Base-by-base conservation (phyloP, 2,888 invertebrate species). In the Sinopyrophorus schimmeli region DNA sequence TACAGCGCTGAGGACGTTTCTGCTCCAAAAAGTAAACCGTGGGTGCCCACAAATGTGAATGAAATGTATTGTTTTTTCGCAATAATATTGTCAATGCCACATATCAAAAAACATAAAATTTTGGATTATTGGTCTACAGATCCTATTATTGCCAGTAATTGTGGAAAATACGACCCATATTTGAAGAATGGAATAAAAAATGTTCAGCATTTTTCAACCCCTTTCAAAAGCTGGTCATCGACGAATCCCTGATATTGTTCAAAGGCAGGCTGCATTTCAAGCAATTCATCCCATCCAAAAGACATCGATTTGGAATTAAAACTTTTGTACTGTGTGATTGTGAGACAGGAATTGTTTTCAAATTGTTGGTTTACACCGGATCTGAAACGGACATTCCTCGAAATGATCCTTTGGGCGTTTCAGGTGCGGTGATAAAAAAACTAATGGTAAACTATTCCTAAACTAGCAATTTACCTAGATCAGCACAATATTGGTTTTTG, bases 241-340 rank as follows among this genome's bases (percentile, higher is more conserved):
- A 59, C 39, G 53, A 58, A 54, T 54, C 55, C 37, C 35, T 55
- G 11, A 24, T 55, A 11, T 24, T 49, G 3, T 55, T 24, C 21
- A 57, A 55, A 49, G 54, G 57, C 3, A 11, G 54, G 5, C 27
- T 60, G 28, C 14, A 15, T 10, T 55, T 60, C 32, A 53, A 50
- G 38, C 54, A 54, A 24, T 53, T 53, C 23, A 57, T 56, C 9
- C 53, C 50, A 3, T 39, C 41, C 3, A 57, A 55, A 38, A 18
- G 55, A 10, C 56, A 57, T 39, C 39, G 50, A 40, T 58, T 58
- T 39, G 55, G 58, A 5, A 39, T 60, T 5, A 60, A 58, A 37
- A 27, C 54, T 15, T 64, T 59, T 54, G 52, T 59, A 35, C 21
- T 65, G 15, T 65, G 65, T 41, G 58, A 62, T 32, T 50, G 40